Percentiles rank a stretch among this genome's conserved stretches.
phyloP scores from a whole-genome alignment of 23 tunicate genomes.

The Ciona savignyi region DNA sequence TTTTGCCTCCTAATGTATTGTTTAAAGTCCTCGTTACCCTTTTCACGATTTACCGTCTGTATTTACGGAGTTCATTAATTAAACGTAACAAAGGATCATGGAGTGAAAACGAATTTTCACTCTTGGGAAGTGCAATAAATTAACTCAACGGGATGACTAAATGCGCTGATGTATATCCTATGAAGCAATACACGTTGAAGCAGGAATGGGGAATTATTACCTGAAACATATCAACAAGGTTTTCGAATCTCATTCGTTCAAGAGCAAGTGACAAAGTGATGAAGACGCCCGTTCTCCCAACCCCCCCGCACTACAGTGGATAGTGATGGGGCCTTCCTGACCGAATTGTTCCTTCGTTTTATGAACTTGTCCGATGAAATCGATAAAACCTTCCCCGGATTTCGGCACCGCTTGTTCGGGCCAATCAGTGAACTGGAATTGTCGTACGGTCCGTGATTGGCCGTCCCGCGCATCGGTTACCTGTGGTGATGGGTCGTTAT shows the following conservation, averaged over 20 bases:
- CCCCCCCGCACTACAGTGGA: slow-evolving; percentile 99
- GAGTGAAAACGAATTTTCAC: no score
- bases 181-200: no score
- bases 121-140: no score
- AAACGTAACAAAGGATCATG: no score
- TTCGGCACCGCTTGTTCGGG: slow-evolving; percentile 96
- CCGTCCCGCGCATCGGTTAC: slow-evolving; percentile 99
- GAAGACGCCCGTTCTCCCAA: slow-evolving; percentile 96
- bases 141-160: no score
- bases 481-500: no score
- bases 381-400: slow-evolving; percentile 95
- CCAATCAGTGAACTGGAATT: slow-evolving; percentile 97
- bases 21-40: no score
- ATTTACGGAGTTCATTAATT: no score
- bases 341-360: slow-evolving; percentile 99
- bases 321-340: slow-evolving; percentile 94
- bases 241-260: slow-evolving; percentile 91
- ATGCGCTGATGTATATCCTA: no score
- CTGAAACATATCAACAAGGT: slow-evolving; percentile 97
- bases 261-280: slow-evolving; percentile 87
- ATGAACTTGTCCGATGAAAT: slow-evolving; percentile 97
- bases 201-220: no score
- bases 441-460: slow-evolving; percentile 93
- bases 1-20: no score
- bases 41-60: no score